Base-by-base conservation (phyloP, 2,888 invertebrate genomes). In the Pemphredon lugubris region DNA sequence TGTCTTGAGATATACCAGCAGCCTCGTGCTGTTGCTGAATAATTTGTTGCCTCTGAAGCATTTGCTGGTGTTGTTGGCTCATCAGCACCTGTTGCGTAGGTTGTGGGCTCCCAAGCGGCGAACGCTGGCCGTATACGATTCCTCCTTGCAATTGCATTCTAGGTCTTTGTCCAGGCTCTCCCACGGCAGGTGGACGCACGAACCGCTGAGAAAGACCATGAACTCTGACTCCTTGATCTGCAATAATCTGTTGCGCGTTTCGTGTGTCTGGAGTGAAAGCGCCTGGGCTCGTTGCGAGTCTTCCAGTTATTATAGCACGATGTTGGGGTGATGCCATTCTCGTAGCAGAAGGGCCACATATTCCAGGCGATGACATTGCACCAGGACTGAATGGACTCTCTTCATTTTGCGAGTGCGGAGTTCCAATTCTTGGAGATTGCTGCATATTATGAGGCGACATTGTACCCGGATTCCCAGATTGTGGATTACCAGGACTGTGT, bases 321-420 rank as follows among this genome's bases (percentile, higher is more conserved):
- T 92, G 92, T 79, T 92, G 92, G 0, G 93, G 92, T 11, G 92
- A 92, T 2, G 92, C 91, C 92, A 92, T 92, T 58, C 92, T 86
- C 13, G 91, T 91, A 6, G 90, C 90, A 1, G 91, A 90, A 0
- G 92, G 91, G 0, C 83, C 86, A 48, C 87, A 88, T 7, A 90
- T 84, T 0, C 88, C 88, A 45, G 91, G 92, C 0, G 91, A 91
- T 0, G 92, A 91, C 82, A 90, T 90, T 5, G 90, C 86, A 2
- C 92, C 92, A 0, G 93, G 93, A 83, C 91, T 92, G 75, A 92
- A 92, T 0, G 92, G 91, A 82, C 92, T 92, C 57, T 92, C 93
- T 63, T 93, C 93, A 58, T 90, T 90, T 86, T 93, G 93, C 0
- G 93, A 93, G 80, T 92, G 92, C 0, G 93, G 93, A 6, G 93